phyloP scores from a whole-genome alignment of 2,113 vertebrate species.

The Anser brachyrhynchus region DNA sequence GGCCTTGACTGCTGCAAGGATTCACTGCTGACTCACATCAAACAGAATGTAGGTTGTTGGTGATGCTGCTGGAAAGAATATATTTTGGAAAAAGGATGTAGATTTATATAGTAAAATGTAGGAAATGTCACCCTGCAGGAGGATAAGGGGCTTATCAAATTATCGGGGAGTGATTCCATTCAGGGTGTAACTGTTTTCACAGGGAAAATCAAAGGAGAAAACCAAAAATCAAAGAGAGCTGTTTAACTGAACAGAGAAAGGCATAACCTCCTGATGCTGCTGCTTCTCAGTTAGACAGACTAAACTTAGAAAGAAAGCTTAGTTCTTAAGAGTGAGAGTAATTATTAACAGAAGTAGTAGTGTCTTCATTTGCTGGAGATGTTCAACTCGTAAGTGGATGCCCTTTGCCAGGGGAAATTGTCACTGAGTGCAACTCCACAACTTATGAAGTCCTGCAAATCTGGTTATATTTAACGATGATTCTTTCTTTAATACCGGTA shows the following conservation, averaged over 20 bases:
- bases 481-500: neutral
- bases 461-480: neutral
- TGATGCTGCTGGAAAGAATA: neutral
- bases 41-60: neutral
- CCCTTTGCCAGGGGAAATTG: neutral
- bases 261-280: neutral
- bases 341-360: neutral
- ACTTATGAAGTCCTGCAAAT: neutral
- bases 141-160: neutral
- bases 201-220: neutral
- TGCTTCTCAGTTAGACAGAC: neutral
- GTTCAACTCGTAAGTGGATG: neutral
- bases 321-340: neutral
- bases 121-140: neutral
- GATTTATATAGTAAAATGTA: neutral
- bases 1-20: neutral
- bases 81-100: neutral
- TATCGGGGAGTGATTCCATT: neutral
- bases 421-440: fast-evolving
- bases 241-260: neutral
- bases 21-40: neutral
- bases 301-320: neutral
- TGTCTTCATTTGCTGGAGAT: neutral
- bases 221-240: neutral
- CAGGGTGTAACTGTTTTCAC: neutral